Percentiles rank a stretch among this genome's conserved stretches.
Evolutionary conservation across 2,113 vertebrate genomes (phyloP).

Genomic region (Myotis brandtii): DNA sequence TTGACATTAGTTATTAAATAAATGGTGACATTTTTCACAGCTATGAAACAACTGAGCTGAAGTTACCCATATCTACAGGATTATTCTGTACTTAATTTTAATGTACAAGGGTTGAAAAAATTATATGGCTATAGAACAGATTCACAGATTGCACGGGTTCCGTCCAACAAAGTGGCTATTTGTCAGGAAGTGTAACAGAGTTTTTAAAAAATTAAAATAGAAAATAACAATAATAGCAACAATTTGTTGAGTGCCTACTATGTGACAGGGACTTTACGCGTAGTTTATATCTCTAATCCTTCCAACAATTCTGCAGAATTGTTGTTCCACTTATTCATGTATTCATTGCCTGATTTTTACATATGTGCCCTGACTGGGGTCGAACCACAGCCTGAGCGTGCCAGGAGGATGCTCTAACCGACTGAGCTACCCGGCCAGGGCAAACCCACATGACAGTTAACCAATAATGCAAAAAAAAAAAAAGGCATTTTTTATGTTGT

Average conservation of each 20-base stretch:
- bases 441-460: neutral
- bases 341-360: neutral
- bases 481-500: no score
- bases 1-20: slow-evolving; percentile 25
- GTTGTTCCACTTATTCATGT: neutral
- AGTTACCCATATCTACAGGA: neutral
- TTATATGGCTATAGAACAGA: neutral
- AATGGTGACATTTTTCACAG: neutral
- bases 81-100: neutral
- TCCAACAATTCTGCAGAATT: neutral
- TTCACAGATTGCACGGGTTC: neutral
- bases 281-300: neutral
- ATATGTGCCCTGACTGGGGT: neutral
- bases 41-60: neutral
- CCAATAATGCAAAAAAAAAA: neutral
- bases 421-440: neutral
- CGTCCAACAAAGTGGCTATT: neutral
- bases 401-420: neutral
- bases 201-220: slow-evolving; percentile 1
- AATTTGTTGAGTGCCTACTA: neutral
- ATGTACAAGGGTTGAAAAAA: slow-evolving; percentile 30
- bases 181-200: neutral
- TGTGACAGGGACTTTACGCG: neutral
- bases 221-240: neutral
- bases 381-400: neutral